Evolutionary conservation across 1,140 invertebrate species (phyloP), one percentile per base, ranked within the genome.

Genomic region (Lordiphosa collinella): DNA sequence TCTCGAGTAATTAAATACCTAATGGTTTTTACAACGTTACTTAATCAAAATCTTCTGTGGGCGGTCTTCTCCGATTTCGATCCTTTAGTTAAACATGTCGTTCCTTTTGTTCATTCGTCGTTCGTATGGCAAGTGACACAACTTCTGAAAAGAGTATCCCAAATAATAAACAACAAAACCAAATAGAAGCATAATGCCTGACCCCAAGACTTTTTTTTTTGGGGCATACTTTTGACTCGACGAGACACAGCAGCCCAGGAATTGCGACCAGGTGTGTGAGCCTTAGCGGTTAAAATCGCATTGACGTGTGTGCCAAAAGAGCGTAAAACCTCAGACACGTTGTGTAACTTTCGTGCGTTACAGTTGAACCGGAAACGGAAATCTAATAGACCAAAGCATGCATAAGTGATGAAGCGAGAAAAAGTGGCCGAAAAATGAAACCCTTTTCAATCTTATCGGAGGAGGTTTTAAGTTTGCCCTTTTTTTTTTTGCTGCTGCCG

Each of bases 311-410:
- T 44, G 59, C 54, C 68, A 67, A 79, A 72, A 74, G 74, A 80
- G 75, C 75, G 75, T 79, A 70, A 79, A 79, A 79, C 75, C 75
- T 79, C 75, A 79, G 65, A 79, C 75, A 79, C 75, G 69, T 80
- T 74, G 75, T 59, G 40, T 58, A 74, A 79, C 69, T 74, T 74
- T 74, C 51, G 57, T 74, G 64, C 56, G 64, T 74, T 79, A 62
- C 75, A 70, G 75, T 70, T 79, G 60, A 79, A 80, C 75, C 75
- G 75, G 75, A 79, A 79, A 79, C 75, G 75, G 75, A 79, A 79
- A 79, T 79, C 75, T 79, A 79, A 79, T 79, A 79, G 75, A 79
- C 75, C 75, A 79, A 79, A 80, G 75, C 75, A 79, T 79, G 75
- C 75, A 79, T 79, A 79, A 80, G 75, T 79, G 75, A 79, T 79